Conservation (phyloP, 1,140 invertebrate genomes). For the Drosophila funebris region DNA sequence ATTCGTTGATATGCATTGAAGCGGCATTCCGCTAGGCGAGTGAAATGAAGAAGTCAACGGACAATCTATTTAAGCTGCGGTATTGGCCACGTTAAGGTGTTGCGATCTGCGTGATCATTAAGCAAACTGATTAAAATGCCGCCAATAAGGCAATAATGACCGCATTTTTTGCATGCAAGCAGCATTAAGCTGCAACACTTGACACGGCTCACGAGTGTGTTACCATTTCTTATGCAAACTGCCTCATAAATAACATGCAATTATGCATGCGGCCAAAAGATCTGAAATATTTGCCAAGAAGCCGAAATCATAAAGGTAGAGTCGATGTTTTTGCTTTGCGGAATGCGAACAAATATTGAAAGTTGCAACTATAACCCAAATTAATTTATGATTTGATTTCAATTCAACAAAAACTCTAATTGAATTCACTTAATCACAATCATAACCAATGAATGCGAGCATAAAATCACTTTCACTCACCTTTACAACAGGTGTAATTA, state of each 20-base stretch:
- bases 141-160: slow-evolving; percentile 1
- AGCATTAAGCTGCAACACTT: background rate
- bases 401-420: background rate
- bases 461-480: background rate
- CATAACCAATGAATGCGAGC: background rate
- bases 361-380: background rate
- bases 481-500: background rate
- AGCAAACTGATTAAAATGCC: slow-evolving; percentile 3
- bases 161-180: background rate
- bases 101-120: slow-evolving; percentile 7
- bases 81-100: slow-evolving; percentile 7
- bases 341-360: background rate
- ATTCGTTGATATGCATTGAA: slow-evolving; percentile 5
- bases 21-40: background rate
- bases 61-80: background rate
- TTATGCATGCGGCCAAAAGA: background rate
- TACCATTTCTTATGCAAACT: slow-evolving; percentile 31
- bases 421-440: background rate
- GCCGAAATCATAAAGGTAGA: background rate
- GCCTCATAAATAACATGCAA: slow-evolving; percentile 23
- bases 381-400: background rate
- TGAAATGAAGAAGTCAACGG: background rate
- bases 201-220: slow-evolving; percentile 13
- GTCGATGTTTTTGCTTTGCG: too few species aligned
- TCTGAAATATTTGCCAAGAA: background rate